phyloP scores from a whole-genome alignment of 53 echinoderm and acorn worm genomes.

The Patiria pectinifera region DNA sequence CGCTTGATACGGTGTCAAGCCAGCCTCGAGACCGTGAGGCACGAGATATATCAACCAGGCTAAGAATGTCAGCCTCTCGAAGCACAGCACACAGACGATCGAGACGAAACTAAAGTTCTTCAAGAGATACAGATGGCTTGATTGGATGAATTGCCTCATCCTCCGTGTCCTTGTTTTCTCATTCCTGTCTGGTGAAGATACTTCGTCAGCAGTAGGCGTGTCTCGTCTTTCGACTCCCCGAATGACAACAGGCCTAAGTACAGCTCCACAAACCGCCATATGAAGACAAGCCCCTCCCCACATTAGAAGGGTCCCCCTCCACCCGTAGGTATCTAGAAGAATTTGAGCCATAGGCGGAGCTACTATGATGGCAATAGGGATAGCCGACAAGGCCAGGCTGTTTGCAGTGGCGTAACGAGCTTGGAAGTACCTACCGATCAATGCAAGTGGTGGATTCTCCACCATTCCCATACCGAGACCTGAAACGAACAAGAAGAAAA shows the following conservation, averaged over 20 bases:
- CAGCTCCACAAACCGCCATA: constrained; percentile 26
- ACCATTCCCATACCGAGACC: constrained; percentile 46
- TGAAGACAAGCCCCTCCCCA: constrained; percentile 29
- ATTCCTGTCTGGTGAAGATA: too few relatives aligned
- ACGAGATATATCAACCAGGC: constrained; percentile 42
- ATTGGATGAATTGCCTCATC: neutral
- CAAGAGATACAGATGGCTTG: constrained; percentile 29
- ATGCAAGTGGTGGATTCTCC: constrained; percentile 33
- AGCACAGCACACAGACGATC: constrained; percentile 36
- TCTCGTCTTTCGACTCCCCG: neutral
- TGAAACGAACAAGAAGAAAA: neutral
- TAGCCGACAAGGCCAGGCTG: constrained; percentile 29
- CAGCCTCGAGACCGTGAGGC: constrained; percentile 21
- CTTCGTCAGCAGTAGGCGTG: neutral
- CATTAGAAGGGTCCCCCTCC: constrained; percentile 39
- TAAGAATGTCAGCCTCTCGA: constrained; percentile 28
- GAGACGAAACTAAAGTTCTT: constrained; percentile 27
- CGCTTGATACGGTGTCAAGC: constrained; percentile 32
- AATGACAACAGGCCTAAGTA: constrained; percentile 8
- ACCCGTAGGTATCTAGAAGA: constrained; percentile 23
- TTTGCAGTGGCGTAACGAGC: constrained; percentile 23
- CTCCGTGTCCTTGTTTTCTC: neutral
- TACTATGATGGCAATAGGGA: constrained; percentile 27
- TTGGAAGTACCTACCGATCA: constrained; percentile 36
- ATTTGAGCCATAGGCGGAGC: constrained; percentile 35